phyloP scores from a whole-genome alignment of 2,797 vertebrate species.

The Lagorchestes hirsutus region DNA sequence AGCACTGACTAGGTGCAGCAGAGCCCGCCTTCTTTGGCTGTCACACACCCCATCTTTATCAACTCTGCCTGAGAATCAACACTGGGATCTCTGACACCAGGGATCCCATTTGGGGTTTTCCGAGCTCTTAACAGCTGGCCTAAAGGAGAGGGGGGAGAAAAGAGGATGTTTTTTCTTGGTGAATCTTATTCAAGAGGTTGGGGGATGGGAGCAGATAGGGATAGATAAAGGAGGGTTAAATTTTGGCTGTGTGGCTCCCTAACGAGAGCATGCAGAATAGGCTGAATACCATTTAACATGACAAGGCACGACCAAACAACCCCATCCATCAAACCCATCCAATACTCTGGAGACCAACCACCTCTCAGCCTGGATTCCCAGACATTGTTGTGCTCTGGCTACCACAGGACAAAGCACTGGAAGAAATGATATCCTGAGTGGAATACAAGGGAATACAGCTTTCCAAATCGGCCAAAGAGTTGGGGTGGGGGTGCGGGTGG shows the following conservation, averaged over 20 bases:
- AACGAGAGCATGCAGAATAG: constrained; percentile 42
- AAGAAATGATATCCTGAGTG: background rate
- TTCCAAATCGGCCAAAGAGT: background rate
- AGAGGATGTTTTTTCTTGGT: background rate
- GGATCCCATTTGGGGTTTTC: background rate
- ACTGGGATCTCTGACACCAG: background rate
- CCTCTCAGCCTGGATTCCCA: background rate
- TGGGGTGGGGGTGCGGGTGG: background rate
- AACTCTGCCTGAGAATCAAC: background rate
- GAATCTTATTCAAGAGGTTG: background rate
- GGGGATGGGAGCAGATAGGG: background rate
- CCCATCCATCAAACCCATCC: fast-evolving
- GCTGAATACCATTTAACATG: fast-evolving
- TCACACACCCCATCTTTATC: background rate
- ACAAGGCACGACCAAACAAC: constrained; percentile 21
- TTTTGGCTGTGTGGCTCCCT: background rate
- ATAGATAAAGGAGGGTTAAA: background rate
- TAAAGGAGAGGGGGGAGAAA: background rate
- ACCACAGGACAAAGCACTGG: constrained; percentile 50
- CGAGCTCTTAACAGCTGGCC: background rate
- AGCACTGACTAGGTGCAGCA: background rate
- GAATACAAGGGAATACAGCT: constrained; percentile 59
- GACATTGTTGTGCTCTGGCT: constrained; percentile 32
- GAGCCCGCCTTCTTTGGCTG: background rate
- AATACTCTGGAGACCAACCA: background rate